A percentile compares a stretch with the other conserved stretches of the same genome.
Conservation (phyloP, 2,113 vertebrate species). For the Chloropsis hardwickii region DNA sequence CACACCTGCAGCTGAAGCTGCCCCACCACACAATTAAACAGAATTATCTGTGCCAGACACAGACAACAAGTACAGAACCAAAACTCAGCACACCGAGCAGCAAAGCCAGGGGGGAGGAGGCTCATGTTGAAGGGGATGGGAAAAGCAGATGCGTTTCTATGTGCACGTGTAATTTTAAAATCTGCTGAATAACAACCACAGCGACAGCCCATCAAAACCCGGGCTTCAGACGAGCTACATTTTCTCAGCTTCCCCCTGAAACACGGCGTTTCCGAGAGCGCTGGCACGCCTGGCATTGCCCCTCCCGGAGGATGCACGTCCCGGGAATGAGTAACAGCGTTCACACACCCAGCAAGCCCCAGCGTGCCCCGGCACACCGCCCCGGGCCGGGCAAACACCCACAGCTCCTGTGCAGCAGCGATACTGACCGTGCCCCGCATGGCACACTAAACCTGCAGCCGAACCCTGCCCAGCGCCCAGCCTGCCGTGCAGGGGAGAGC, state of each 20-base stretch:
- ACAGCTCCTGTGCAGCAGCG: neutral
- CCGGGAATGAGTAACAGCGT: accelerated
- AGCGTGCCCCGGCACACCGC: neutral
- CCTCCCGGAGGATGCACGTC: neutral
- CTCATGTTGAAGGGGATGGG: accelerated
- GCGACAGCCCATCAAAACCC: neutral
- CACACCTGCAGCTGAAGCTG: neutral
- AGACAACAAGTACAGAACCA: neutral
- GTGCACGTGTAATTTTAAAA: neutral
- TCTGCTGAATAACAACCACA: neutral
- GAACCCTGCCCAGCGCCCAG: too few relatives aligned
- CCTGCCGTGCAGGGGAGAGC: neutral
- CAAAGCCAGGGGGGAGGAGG: accelerated
- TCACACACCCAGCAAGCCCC: neutral
- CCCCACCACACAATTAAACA: accelerated
- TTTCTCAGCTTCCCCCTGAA: neutral
- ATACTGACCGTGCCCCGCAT: neutral
- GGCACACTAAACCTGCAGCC: neutral
- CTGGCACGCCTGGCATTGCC: neutral
- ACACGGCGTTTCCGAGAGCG: accelerated
- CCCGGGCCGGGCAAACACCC: neutral
- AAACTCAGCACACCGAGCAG: neutral
- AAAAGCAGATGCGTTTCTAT: neutral
- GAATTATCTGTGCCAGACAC: neutral
- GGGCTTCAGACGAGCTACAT: neutral